Base-by-base conservation (phyloP, 2,797 vertebrate species). In the Loriculus beryllinus region DNA sequence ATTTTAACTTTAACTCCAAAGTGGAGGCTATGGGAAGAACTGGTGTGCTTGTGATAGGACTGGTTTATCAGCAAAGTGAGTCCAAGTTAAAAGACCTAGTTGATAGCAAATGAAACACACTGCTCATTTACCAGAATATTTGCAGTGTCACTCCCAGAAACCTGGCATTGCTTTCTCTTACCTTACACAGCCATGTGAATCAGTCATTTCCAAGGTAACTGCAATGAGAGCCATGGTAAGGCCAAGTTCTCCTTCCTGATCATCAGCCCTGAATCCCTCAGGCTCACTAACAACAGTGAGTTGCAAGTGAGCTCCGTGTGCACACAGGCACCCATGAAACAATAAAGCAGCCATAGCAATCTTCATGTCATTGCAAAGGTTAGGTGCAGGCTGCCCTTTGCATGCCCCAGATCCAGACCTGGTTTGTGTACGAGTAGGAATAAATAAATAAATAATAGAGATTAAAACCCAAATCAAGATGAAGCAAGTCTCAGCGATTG, bases 401-500 rank as follows among this genome's bases (percentile, higher is more conserved):
- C 59, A 33, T 2, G 42, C 14, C 69, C 67, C 62, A 81, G 10
- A 83, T 52, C 57, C 85, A 65, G 64, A 81, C n/a, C 39, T 40
- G 35, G 9, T 23, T 67, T 33, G 2, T 33, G 26, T 5, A 31
- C 17, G 20, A 62, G 42, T 0, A 2, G 7, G 22, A 10, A 56
- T n/a, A 17, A 57, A 9, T 13, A 33, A 35, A 42, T 40, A 40
- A 40, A 40, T 40, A 40, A 40, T 14, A 14, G 39, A 35, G 56
- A 14, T 28, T 19, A 56, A 69, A 76, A 76, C 15, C 14, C 33
- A 72, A 54, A 9, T 25, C 1, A 3, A 86, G 63, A 16, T 13
- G 22, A 65, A 59, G 43, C 48, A 76, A 56, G 23, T 39, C 59
- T 90, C 87, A 48, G 47, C 3, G 1, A 52, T 47, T 84, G 65